phyloP scores from a whole-genome alignment of 1,140 invertebrate species.

The Aphidius gifuensis region DNA sequence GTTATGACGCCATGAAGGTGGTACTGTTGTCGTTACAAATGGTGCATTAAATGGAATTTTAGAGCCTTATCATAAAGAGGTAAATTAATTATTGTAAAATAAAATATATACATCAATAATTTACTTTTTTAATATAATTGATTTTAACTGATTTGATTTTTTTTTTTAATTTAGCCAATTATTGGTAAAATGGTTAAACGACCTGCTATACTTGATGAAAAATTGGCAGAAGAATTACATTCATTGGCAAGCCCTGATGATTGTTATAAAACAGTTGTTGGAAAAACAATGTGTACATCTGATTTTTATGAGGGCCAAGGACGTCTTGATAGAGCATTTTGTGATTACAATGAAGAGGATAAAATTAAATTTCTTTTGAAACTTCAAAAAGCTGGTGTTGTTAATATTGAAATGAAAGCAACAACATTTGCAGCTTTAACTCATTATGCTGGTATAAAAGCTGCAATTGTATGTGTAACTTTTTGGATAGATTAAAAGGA shows the following conservation, averaged over 20 bases:
- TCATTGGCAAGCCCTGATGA: conserved; percentile 66
- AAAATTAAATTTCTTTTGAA: conserved; percentile 86
- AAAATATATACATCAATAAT: no score
- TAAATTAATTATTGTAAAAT: conserved; percentile 37
- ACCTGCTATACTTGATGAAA: conserved; percentile 77
- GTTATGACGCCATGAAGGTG: conserved; percentile 80
- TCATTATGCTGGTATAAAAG: conserved; percentile 86
- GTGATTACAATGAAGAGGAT: conserved; percentile 85
- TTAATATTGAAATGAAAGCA: conserved; percentile 98
- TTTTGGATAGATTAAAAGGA: conserved; percentile 85
- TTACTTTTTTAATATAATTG: no score
- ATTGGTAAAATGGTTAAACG: conserved; percentile 81
- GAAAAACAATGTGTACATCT: conserved; percentile 93
- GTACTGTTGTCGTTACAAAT: conserved; percentile 85
- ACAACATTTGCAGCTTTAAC: conserved; percentile 90
- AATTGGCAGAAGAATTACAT: conserved; percentile 75
- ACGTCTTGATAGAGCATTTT: conserved; percentile 93
- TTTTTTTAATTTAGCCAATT: conserved; percentile 76
- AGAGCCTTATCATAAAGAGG: conserved; percentile 66
- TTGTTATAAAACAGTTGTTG: conserved; percentile 80
- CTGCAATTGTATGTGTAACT: conserved; percentile 90
- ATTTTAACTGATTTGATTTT: no score
- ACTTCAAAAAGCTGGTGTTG: conserved; percentile 74
- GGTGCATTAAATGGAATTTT: conserved; percentile 80
- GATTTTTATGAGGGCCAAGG: conserved; percentile 98